Percentiles rank a stretch among this genome's conserved stretches.
Evolutionary conservation across 2,888 invertebrate genomes (phyloP).

Genomic region (Drosophila mimetica): DNA sequence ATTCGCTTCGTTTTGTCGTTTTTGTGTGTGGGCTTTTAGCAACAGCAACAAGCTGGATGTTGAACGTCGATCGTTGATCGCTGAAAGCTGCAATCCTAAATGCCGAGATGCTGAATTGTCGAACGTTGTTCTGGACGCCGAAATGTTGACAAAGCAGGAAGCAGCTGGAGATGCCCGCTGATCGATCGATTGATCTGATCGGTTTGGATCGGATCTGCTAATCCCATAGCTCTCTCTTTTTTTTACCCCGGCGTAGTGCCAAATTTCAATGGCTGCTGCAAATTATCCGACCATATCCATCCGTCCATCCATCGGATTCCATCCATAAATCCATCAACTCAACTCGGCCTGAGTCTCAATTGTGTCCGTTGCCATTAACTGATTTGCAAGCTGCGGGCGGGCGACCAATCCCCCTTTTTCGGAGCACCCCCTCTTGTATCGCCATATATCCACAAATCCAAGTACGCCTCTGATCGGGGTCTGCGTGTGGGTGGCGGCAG

Average conservation of each 20-base stretch:
- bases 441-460: neutral
- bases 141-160: slow-evolving; percentile 48
- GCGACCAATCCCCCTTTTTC: slow-evolving; percentile 6
- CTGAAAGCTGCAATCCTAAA: slow-evolving; percentile 28
- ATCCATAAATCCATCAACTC: slow-evolving; percentile 62
- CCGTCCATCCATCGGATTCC: slow-evolving; percentile 21
- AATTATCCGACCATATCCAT: slow-evolving; percentile 13
- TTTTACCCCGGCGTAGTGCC: slow-evolving; percentile 15
- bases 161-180: slow-evolving; percentile 30
- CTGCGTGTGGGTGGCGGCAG: slow-evolving; percentile 67
- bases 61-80: slow-evolving; percentile 14
- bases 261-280: slow-evolving; percentile 33
- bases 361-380: slow-evolving; percentile 64
- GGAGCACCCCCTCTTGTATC: neutral
- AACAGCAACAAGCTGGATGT: slow-evolving; percentile 41
- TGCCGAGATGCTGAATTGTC: slow-evolving; percentile 14
- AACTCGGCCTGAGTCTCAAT: slow-evolving; percentile 33
- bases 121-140: slow-evolving; percentile 20
- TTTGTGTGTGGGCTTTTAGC: slow-evolving; percentile 65
- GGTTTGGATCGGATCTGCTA: neutral
- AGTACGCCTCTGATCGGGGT: slow-evolving; percentile 24
- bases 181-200: slow-evolving; percentile 22
- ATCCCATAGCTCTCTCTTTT: neutral
- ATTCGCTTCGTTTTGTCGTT: slow-evolving; percentile 57
- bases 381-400: slow-evolving; percentile 57